phyloP scores from a whole-genome alignment of 2,888 invertebrate species.

The Abrostola tripartita region DNA sequence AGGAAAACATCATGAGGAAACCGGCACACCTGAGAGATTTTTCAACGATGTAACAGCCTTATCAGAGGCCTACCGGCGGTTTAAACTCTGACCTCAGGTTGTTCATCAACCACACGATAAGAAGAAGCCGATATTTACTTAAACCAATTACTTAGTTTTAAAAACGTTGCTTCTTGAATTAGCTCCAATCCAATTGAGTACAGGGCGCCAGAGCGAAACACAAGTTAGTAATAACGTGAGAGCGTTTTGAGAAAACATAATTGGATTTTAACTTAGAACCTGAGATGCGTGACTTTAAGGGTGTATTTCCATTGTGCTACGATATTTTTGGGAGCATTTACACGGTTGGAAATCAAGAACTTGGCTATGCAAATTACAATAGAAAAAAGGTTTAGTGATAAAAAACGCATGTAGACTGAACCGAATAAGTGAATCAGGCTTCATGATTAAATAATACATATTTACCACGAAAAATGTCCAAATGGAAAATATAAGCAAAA shows the following conservation, averaged over 20 bases:
- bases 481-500: too few species aligned
- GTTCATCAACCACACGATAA: too few species aligned
- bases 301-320: conserved; percentile 36
- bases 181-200: conserved; percentile 35
- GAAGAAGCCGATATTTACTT: too few species aligned
- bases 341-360: neutral
- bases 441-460: too few species aligned
- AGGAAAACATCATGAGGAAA: too few species aligned
- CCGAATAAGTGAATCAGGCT: too few species aligned
- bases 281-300: conserved; percentile 39
- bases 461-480: neutral
- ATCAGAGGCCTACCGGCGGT: too few species aligned
- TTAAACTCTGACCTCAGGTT: too few species aligned
- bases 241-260: conserved; percentile 58
- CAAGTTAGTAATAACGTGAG: conserved; percentile 35
- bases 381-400: neutral
- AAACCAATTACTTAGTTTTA: neutral
- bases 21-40: too few species aligned
- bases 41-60: too few species aligned
- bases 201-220: conserved; percentile 20
- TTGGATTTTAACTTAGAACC: conserved; percentile 58
- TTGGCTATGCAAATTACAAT: neutral
- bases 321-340: neutral
- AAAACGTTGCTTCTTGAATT: conserved; percentile 21
- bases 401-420: too few species aligned